Base-by-base conservation (phyloP, 2,888 invertebrate genomes). In the Caenorhabditis panamensis region DNA sequence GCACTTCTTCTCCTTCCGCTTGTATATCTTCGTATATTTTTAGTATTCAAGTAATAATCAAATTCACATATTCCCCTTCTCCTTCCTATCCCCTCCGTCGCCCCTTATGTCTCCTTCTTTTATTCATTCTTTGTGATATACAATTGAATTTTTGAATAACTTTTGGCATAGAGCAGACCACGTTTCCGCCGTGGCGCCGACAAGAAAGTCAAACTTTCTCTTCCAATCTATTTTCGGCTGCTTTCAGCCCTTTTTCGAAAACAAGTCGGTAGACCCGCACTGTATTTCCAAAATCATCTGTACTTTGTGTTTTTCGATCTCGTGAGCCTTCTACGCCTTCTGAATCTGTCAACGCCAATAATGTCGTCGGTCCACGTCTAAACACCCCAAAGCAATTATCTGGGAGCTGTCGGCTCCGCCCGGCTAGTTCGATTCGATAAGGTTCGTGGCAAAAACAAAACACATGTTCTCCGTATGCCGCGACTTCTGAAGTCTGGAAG, bases 121-220 rank as follows among this genome's bases (percentile, higher is more conserved):
- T 26, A 51, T 51, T 51, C 26, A 22, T 26, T 44, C 26, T 47
- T 67, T 28, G 6, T 56, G 67, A 31, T 24, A 28, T 53, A 68
- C 68, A 68, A 68, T 68, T 68, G 68, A 68, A 68, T 68, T 68
- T 68, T 68, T 47, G 51, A 41, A 68, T 68, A 51, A 37, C 59
- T 26, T 37, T 49, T 13, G 26, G 54, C n/a, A 20, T n/a, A 18
- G 28, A 31, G 56, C 28, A 3, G 51, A 24, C 47, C 47, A 47
- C 47, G n/a, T n/a, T 18, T 47, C 41, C 6, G 4, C 31, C 31
- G 31, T n/a, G n/a, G n/a, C n/a, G n/a, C n/a, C n/a, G n/a, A n/a
- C n/a, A n/a, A 41, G 11, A 6, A 41, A 41, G 41, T 41, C 41
- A 6, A 13, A 41, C 41, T 41, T 47, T 47, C 18, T 18, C 41